Conservation (phyloP, 2,113 vertebrate species). For the Nerophis lumbriciformis region DNA sequence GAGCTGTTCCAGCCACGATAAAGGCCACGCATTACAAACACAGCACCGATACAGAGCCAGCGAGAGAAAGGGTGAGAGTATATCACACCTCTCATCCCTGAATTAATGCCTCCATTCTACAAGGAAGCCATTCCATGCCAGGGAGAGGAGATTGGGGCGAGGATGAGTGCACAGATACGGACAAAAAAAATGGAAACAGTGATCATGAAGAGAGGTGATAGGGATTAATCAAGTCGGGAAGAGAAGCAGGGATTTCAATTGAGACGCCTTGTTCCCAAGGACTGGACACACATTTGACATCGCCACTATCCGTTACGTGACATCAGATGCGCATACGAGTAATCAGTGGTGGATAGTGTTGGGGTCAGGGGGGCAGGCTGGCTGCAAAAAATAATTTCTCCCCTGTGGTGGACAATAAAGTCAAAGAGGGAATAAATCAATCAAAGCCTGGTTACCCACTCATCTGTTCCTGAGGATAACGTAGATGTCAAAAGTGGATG, state of each 20-base stretch:
- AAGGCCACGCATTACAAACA: conserved; percentile 69
- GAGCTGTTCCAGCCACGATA: conserved; percentile 69
- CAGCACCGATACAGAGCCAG: conserved; percentile 41
- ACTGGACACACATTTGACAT: conserved; percentile 18
- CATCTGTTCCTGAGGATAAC: conserved; percentile 18
- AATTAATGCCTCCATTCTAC: conserved; percentile 71
- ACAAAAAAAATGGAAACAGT: conserved; percentile 62
- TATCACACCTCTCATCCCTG: conserved; percentile 70
- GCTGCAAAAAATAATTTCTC: conserved; percentile 1
- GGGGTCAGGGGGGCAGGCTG: conserved; percentile 28
- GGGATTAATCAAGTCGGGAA: conserved; percentile 68
- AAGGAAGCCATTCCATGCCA: conserved; percentile 68
- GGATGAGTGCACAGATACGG: conserved; percentile 67
- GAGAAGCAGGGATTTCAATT: conserved; percentile 31
- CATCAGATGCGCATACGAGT: conserved; percentile 24
- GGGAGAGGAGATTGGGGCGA: conserved; percentile 66
- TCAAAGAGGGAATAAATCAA: conserved; percentile 4
- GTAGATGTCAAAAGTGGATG: conserved; percentile 31
- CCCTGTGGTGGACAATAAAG: background rate
- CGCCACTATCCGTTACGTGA: conserved; percentile 15
- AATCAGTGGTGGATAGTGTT: conserved; percentile 18
- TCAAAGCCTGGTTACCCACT: conserved; percentile 1
- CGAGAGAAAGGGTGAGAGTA: conserved; percentile 39
- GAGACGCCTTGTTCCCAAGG: conserved; percentile 23
- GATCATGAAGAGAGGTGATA: conserved; percentile 53